Evolutionary conservation across 2,113 vertebrate genomes (phyloP).

Genomic region (Copsychus sechellarum): DNA sequence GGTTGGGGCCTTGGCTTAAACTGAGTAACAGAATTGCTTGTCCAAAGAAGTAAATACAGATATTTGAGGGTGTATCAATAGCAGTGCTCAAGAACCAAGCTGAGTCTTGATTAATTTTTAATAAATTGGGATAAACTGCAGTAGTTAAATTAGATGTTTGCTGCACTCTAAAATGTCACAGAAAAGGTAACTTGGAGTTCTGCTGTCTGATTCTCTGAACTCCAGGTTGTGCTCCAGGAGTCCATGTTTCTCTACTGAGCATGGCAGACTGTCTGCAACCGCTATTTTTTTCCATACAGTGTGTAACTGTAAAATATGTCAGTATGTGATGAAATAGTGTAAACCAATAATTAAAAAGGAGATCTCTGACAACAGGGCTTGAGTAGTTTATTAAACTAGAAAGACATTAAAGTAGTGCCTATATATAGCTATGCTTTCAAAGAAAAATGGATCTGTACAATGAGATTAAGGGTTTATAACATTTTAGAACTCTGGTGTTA

Average conservation of each 20-base stretch:
- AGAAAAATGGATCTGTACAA: neutral
- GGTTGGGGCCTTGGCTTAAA: neutral
- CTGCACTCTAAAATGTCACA: neutral
- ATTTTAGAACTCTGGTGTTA: neutral
- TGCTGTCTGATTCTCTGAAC: neutral
- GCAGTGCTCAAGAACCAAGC: neutral
- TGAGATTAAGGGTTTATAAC: neutral
- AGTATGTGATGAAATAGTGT: neutral
- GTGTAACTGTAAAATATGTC: neutral
- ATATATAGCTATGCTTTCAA: neutral
- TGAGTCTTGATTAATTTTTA: neutral
- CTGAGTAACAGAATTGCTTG: conserved; percentile 29
- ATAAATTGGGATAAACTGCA: neutral
- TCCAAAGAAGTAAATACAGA: conserved; percentile 19
- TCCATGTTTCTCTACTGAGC: neutral
- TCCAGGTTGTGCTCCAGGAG: neutral
- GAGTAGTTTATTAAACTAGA: neutral
- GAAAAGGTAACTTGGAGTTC: neutral
- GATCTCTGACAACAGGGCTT: neutral
- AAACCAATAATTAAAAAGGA: neutral
- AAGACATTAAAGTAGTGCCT: neutral
- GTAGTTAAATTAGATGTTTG: neutral
- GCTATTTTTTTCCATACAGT: neutral
- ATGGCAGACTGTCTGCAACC: neutral
- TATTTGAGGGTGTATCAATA: neutral